Evolutionary conservation across 2,888 invertebrate genomes (phyloP).

Genomic region (Tenodera sinensis): DNA sequence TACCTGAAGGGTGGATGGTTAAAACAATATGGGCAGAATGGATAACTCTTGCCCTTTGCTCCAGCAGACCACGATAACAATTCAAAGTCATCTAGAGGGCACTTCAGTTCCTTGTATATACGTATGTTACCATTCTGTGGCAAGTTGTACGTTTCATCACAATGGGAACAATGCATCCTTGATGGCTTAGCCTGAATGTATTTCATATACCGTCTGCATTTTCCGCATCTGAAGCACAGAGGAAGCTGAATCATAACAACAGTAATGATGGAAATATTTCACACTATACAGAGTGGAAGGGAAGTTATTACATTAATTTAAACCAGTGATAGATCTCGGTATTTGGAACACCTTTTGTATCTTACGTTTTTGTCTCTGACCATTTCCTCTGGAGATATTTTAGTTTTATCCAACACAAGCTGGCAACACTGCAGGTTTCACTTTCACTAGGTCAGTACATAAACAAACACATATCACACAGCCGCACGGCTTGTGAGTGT

Average conservation of each 20-base stretch:
- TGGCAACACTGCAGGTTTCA: too few relatives aligned
- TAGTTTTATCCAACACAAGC: too few relatives aligned
- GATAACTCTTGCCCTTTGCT: conserved; percentile 88
- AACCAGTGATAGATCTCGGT: too few relatives aligned
- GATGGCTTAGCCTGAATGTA: conserved; percentile 91
- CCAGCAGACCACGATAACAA: conserved; percentile 93
- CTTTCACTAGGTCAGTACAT: too few relatives aligned
- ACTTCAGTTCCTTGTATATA: conserved; percentile 91
- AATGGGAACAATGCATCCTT: conserved; percentile 89
- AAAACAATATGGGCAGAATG: conserved; percentile 97
- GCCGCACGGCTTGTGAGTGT: too few relatives aligned
- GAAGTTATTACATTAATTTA: too few relatives aligned
- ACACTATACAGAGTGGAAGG: too few relatives aligned
- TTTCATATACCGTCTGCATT: conserved; percentile 96
- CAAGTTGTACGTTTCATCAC: conserved; percentile 93
- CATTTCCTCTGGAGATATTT: too few relatives aligned
- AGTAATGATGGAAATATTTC: too few relatives aligned
- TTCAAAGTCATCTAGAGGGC: conserved; percentile 97
- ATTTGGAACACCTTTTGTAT: too few relatives aligned
- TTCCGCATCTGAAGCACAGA: conserved; percentile 56
- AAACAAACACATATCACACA: too few relatives aligned
- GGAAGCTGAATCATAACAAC: neutral
- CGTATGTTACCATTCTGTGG: conserved; percentile 91
- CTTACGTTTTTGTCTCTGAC: too few relatives aligned
- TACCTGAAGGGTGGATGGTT: conserved; percentile 95